phyloP scores from a whole-genome alignment of 2,888 invertebrate species.

The Mimachlamys varia region DNA sequence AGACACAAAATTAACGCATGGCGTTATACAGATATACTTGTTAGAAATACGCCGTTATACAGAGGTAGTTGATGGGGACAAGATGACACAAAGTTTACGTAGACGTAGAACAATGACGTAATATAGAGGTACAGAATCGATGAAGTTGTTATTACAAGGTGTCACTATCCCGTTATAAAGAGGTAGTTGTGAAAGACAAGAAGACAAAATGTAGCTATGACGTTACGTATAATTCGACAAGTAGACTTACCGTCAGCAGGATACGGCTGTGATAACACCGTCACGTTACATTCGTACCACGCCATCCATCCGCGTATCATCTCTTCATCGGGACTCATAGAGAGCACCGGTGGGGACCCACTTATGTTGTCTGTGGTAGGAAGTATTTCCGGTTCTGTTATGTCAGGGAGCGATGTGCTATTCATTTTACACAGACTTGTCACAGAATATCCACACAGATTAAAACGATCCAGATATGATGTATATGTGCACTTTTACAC shows the following conservation, averaged over 20 bases:
- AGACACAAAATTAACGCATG: neutral
- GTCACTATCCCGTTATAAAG: too few species aligned
- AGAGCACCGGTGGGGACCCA: neutral
- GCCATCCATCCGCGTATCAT: conserved; percentile 13
- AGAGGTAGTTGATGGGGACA: neutral
- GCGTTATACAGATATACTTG: too few species aligned
- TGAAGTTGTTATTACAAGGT: too few species aligned
- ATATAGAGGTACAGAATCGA: too few species aligned
- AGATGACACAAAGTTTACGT: neutral
- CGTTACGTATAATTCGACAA: too few species aligned
- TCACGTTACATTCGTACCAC: neutral
- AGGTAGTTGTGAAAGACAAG: too few species aligned
- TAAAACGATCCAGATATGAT: neutral
- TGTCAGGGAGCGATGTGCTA: neutral
- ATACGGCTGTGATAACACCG: neutral
- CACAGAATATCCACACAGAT: neutral
- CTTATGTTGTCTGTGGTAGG: neutral
- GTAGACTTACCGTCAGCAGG: neutral
- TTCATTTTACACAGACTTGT: neutral
- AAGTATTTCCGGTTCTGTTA: neutral
- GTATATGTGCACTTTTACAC: neutral
- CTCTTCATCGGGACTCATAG: neutral
- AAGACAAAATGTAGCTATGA: too few species aligned
- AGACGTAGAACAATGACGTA: too few species aligned
- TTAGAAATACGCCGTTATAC: too few species aligned